These are phyloP conservation scores for Leptinotarsa rubiginosa DNA, from an alignment of 2,888 invertebrate species.

Conservation along the genomic window DNA sequence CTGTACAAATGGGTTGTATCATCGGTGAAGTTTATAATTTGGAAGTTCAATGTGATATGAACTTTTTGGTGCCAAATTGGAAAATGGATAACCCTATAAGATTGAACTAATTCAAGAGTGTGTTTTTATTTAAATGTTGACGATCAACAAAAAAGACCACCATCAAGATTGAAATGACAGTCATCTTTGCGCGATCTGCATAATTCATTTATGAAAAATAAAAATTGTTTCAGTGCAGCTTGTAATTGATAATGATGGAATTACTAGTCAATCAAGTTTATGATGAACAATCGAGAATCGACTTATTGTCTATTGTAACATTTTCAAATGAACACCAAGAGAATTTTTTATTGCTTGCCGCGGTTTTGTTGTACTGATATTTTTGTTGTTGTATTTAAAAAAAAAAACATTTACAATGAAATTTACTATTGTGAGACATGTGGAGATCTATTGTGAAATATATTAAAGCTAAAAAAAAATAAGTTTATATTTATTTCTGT, in stretches of 20 bases:
- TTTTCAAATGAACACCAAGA: conserved; percentile 47
- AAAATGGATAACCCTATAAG: background rate
- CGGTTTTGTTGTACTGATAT: conserved; percentile 58
- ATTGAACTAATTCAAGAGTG: background rate
- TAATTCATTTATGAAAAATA: conserved; percentile 7
- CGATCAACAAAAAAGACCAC: too few species aligned
- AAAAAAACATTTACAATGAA: conserved; percentile 53
- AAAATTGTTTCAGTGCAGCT: conserved; percentile 32
- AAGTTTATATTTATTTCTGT: conserved; percentile 2
- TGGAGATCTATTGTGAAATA: conserved; percentile 60
- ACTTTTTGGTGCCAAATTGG: conserved; percentile 1
- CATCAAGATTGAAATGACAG: background rate
- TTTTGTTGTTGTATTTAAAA: conserved; percentile 56
- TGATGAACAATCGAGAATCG: conserved; percentile 43
- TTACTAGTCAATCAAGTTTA: conserved; percentile 48
- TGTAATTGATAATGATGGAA: conserved; percentile 15
- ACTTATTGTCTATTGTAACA: conserved; percentile 37
- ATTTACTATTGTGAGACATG: conserved; percentile 57
- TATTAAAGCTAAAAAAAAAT: conserved; percentile 36
- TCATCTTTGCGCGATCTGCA: conserved; percentile 3
- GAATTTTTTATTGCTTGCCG: conserved; percentile 57
- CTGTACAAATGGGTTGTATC: too few species aligned
- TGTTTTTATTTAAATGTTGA: background rate
- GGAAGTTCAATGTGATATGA: background rate
- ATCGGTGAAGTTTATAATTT: background rate